phyloP scores from a whole-genome alignment of 2,797 vertebrate genomes.

The Gymnothorax reevesii region DNA sequence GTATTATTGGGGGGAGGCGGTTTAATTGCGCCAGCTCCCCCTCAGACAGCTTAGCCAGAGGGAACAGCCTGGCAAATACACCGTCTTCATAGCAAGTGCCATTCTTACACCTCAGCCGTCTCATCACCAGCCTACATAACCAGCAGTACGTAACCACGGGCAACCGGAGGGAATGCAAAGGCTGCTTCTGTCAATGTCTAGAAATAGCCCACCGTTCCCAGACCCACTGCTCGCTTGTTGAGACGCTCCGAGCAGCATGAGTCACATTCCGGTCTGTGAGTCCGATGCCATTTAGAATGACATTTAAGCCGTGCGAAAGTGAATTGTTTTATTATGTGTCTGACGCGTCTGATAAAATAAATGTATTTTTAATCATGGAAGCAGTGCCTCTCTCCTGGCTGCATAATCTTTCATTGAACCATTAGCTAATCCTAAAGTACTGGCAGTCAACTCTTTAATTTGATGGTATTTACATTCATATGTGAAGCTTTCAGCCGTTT shows the following conservation, averaged over 20 bases:
- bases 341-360: background rate
- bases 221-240: background rate
- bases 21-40: background rate
- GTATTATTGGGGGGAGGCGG: background rate
- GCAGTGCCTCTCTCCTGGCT: background rate
- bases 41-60: background rate
- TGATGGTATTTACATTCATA: too few relatives aligned
- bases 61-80: background rate
- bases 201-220: background rate
- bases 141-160: conserved; percentile 26
- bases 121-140: conserved; percentile 19
- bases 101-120: conserved; percentile 23
- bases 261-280: background rate
- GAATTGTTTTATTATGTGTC: background rate
- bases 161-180: conserved; percentile 15
- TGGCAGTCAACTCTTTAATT: too few relatives aligned
- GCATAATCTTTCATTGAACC: background rate
- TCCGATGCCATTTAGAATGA: conserved; percentile 7
- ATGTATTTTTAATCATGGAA: background rate
- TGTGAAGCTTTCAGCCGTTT: too few relatives aligned
- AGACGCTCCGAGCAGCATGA: background rate
- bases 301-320: background rate
- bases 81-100: conserved; percentile 12
- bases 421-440: background rate
- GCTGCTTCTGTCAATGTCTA: background rate